phyloP scores from a whole-genome alignment of 2,888 invertebrate species.

The Camponotus fellah region DNA sequence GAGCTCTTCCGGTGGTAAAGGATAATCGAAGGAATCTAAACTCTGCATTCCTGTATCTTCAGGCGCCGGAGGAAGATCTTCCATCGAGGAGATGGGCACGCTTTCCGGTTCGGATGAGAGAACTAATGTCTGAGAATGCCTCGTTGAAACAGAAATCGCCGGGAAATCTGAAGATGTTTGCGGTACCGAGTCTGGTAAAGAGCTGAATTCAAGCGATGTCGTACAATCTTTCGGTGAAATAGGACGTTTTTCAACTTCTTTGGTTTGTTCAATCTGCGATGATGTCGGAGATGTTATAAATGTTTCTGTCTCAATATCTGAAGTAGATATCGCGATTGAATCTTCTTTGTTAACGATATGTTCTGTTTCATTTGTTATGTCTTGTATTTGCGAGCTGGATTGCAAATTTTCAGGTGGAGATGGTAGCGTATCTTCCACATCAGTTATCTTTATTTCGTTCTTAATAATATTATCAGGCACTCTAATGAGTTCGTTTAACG shows the following conservation, averaged over 20 bases:
- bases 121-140: neutral
- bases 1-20: constrained; percentile 72
- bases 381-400: constrained; percentile 57
- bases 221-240: neutral
- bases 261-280: constrained; percentile 1
- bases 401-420: constrained; percentile 71
- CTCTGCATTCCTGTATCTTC: constrained; percentile 34
- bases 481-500: constrained; percentile 16
- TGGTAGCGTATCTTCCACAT: constrained; percentile 55
- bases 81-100: constrained; percentile 27
- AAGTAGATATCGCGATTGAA: constrained; percentile 35
- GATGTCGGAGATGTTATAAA: neutral
- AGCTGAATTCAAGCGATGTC: neutral
- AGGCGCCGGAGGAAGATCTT: constrained; percentile 64
- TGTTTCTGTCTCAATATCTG: neutral
- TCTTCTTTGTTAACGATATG: constrained; percentile 4
- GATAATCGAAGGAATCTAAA: constrained; percentile 63
- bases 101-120: constrained; percentile 44
- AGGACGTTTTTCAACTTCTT: constrained; percentile 13
- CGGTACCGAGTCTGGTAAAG: neutral
- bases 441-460: constrained; percentile 33
- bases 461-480: constrained; percentile 36
- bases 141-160: neutral
- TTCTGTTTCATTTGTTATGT: constrained; percentile 18
- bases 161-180: constrained; percentile 10